Conservation (phyloP, 2,113 vertebrate species). For the Lagopus muta region DNA sequence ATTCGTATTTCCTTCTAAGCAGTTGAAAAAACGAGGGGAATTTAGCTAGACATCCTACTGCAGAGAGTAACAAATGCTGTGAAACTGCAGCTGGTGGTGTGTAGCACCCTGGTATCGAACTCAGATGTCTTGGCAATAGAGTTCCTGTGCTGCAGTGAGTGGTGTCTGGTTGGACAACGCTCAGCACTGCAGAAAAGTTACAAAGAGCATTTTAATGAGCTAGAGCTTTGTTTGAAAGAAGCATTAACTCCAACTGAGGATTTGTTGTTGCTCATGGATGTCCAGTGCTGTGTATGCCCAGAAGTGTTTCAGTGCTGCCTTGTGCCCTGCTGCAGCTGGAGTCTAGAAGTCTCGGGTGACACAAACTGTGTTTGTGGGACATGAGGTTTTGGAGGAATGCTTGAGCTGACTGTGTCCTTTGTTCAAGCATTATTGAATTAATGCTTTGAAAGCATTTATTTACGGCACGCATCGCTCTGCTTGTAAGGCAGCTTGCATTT, state of each 20-base stretch:
- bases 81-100: background rate
- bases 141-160: background rate
- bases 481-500: background rate
- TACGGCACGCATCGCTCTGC: accelerated
- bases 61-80: background rate
- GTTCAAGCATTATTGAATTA: background rate
- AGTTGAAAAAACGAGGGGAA: background rate
- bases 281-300: background rate
- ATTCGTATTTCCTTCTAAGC: background rate
- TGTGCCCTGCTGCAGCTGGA: background rate
- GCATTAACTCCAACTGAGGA: background rate
- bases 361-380: background rate
- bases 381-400: background rate
- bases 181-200: background rate
- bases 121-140: background rate
- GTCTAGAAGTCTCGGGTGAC: background rate
- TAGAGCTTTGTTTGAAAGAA: background rate
- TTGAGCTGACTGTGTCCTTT: background rate
- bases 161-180: background rate
- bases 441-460: background rate
- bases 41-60: background rate
- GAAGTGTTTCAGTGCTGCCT: background rate
- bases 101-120: too few species aligned
- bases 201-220: background rate
- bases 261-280: background rate